Conservation (phyloP, 2,113 vertebrate species). For the Cyprinodon tularosa region DNA sequence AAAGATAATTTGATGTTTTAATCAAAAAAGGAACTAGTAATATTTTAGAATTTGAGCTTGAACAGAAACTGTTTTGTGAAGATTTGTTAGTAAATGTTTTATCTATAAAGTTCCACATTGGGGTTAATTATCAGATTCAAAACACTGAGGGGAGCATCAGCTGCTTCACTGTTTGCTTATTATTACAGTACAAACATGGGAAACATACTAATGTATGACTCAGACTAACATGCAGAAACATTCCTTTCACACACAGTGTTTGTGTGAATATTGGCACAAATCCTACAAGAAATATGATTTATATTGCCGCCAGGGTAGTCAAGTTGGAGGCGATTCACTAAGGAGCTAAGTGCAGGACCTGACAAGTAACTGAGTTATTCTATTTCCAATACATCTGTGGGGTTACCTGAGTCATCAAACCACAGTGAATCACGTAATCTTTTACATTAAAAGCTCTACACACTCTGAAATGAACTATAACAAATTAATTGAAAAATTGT, state of each 20-base stretch:
- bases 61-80: background rate
- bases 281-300: constrained; percentile 33
- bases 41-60: background rate
- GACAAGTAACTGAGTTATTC: constrained; percentile 4
- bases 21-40: constrained; percentile 2
- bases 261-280: constrained; percentile 54
- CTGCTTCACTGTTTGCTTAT: constrained; percentile 39
- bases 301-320: constrained; percentile 23
- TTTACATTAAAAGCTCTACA: background rate
- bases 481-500: too few relatives aligned
- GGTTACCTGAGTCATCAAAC: background rate
- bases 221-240: constrained; percentile 28
- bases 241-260: constrained; percentile 35
- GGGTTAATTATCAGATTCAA: constrained; percentile 21
- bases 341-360: background rate
- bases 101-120: background rate
- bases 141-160: constrained; percentile 6
- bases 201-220: constrained; percentile 44
- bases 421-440: background rate
- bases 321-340: constrained; percentile 4
- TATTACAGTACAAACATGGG: constrained; percentile 44
- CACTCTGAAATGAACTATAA: too few relatives aligned
- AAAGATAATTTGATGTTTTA: background rate
- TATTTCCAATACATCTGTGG: background rate
- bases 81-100: constrained; percentile 18